Evolutionary conservation across 2,888 invertebrate species (phyloP), one percentile per base, ranked within the genome.

Genomic region (Agrotis ipsilon): DNA sequence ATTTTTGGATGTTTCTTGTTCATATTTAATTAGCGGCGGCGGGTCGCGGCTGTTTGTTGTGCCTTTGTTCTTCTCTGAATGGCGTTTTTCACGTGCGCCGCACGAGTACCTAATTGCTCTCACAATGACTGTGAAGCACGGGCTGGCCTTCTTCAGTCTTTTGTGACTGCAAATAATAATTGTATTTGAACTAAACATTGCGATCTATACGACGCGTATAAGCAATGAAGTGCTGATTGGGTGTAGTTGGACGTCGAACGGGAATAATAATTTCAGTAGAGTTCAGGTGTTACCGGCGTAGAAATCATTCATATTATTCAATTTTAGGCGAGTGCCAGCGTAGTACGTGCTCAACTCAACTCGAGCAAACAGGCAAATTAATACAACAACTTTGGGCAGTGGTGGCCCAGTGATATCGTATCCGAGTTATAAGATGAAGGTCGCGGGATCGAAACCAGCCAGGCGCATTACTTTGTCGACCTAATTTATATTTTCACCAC

Each of bases 1-100:
- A 72, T 77, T 82, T 82, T 83, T 82, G 81, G 60, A 78, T 72
- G 72, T 83, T 83, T 69, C 81, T 73, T 80, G 74, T 82, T 77
- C 69, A 82, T 82, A 77, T 83, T 77, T 76, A 83, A 82, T 83
- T 70, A 81, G 68, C 46, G 65, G 74, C 65, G 69, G 67, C 51
- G 67, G 65, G 68, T 59, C 62, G 51, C 63, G 66, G 58, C 67
- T 66, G 57, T 81, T 83, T 67, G 72, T 69, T 57, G 32, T 64
- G 62, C 71, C 77, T 83, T 74, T 76, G 72, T 73, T 71, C 66
- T 67, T 69, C 57, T 54, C 39, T 76, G 68, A 73, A 61, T 57
- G 57, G 21, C 69, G 67, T 58, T 64, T 66, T 67, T 67, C 54
- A 68, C 39, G 9, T 39, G 51, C 54, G 48, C 32, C 48, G 48